A percentile compares a stretch with the other conserved stretches of the same genome.
Evolutionary conservation across 2,888 invertebrate genomes (phyloP).

Genomic region (Herminia tarsipennalis): DNA sequence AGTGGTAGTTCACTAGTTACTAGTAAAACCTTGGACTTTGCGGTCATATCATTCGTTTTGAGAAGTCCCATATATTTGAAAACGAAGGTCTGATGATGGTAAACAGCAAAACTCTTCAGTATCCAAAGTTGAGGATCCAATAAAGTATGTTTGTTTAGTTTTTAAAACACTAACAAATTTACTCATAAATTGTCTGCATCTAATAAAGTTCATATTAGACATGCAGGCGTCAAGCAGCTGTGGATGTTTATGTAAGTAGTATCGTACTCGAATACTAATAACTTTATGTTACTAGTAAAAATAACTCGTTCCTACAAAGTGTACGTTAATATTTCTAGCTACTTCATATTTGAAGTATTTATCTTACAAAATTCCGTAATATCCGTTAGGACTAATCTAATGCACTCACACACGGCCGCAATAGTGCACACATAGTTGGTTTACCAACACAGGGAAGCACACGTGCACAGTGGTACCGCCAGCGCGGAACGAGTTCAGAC

Average conservation of each 20-base stretch:
- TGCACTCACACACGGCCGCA: constrained; percentile 57
- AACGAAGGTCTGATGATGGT: no score
- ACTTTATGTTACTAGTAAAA: constrained; percentile 22
- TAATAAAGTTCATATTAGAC: constrained; percentile 33
- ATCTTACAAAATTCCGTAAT: constrained; percentile 80
- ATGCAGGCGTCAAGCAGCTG: constrained; percentile 27
- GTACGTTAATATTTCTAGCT: constrained; percentile 28
- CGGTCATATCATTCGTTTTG: no score
- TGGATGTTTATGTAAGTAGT: neutral
- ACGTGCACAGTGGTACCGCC: constrained; percentile 69
- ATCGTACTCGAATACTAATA: constrained; percentile 28
- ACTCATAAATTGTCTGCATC: constrained; percentile 8
- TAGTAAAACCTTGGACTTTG: no score
- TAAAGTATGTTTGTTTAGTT: no score
- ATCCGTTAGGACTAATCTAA: constrained; percentile 82
- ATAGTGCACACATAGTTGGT: constrained; percentile 45
- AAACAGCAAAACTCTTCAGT: no score
- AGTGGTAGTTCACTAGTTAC: no score
- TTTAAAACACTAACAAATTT: no score
- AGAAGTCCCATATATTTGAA: no score
- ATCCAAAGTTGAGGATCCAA: no score
- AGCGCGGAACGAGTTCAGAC: constrained; percentile 78
- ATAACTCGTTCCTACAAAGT: constrained; percentile 25
- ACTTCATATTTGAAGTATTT: constrained; percentile 67
- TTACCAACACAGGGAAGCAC: constrained; percentile 57